Base-by-base conservation (phyloP, 2,888 invertebrate genomes). In the Ceratothoa steindachneri region DNA sequence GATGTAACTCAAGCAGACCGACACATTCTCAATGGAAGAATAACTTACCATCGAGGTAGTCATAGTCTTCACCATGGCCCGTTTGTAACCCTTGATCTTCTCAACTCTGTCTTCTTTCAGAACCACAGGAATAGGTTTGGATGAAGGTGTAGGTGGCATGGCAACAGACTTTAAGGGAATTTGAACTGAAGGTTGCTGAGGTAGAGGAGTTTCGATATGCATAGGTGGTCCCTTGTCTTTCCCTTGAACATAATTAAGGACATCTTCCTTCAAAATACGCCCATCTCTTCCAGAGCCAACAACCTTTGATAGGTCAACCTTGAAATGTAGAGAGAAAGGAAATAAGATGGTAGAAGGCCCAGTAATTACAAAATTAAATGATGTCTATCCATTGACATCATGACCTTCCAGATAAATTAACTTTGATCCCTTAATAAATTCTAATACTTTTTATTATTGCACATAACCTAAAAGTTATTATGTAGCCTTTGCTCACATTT, bases 1-100 rank as follows among this genome's bases (percentile, higher is more conserved):
- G n/a, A n/a, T n/a, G n/a, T n/a, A n/a, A n/a, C n/a, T n/a, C n/a
- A n/a, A n/a, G n/a, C n/a, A n/a, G n/a, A n/a, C n/a, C n/a, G n/a
- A n/a, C n/a, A n/a, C n/a, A n/a, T n/a, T n/a, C n/a, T n/a, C n/a
- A n/a, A n/a, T n/a, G n/a, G n/a, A n/a, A n/a, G n/a, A n/a, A 15
- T 84, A 90, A 90, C 73, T 67, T 66, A 79, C 78, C 87, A 93
- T 87, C 9, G 95, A 89, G 82, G 89, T 90, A 0, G 93, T 91
- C 99, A 99, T 99, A 0, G 95, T 90, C 85, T 93, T 97, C 73
- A 94, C 89, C 99, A 99, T 99, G 1, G 92, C 92, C 85, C 91
- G 95, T 27, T 89, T 89, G 82, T 95, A 92, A 24, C 94, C 94
- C 82, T 89, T 90, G 7, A 95, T 87, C 3, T 89, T 88, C 73